Evolutionary conservation across 1,140 invertebrate genomes (phyloP), one percentile per base, ranked within the genome.

Genomic region (Neuroterus valhalla): DNA sequence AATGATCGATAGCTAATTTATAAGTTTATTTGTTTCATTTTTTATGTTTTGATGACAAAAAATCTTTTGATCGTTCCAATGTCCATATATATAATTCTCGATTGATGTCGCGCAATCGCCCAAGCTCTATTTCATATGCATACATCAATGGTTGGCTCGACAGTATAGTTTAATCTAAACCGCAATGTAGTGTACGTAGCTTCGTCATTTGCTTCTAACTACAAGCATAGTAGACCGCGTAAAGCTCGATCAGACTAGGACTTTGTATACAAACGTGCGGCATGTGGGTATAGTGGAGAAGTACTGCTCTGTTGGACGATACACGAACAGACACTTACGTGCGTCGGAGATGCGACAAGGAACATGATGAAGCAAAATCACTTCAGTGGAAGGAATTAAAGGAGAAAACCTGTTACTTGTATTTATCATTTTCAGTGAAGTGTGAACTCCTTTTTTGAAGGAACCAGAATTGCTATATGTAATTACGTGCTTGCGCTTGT

Each of bases 151-250:
- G 21, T 31, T 6, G 14, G 14, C 6, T n/a, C 2, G 12, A 15
- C 15, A n/a, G 21, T 23, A 62, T 5, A 14, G 23, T 62, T 62
- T 62, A 23, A 12, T 62, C 5, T 62, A n/a, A 62, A 31, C 55
- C 23, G 21, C 55, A 14, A 62, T 62, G 55, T 31, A 38, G 55
- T 62, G 23, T 62, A 26, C 23, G 55, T 15, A 31, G 26, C n/a
- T 23, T 62, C 14, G 23, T 14, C 55, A 62, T 62, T 62, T 62
- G 14, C 23, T 38, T 62, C 26, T n/a, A 31, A 62, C 55, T 31
- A 62, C 55, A 31, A 31, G 55, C 21, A n/a, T 38, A 6, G 3
- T 14, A 3, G 31, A n/a, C 55, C 55, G 3, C 55, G 26, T 52
- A 52, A 21, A 62, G 14, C 12, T 62, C 55, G 55, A 62, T 62